Evolutionary conservation across 2,113 vertebrate genomes (phyloP).

Genomic region (Phoenicopterus ruber): DNA sequence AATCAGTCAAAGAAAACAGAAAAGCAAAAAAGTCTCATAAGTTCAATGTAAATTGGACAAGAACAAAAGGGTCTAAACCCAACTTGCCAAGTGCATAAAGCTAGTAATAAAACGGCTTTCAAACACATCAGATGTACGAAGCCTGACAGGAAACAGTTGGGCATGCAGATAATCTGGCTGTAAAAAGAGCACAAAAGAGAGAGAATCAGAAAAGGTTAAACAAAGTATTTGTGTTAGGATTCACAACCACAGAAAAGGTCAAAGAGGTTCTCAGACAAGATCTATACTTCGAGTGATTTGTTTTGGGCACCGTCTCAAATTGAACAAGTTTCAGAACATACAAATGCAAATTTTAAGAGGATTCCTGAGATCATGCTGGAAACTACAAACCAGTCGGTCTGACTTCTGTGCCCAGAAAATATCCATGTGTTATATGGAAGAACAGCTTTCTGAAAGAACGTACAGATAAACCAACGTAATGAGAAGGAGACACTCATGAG

Average conservation of each 20-base stretch:
- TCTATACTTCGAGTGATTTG: neutral
- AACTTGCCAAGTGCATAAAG: neutral
- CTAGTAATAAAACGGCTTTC: constrained; percentile 20
- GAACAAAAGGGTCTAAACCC: neutral
- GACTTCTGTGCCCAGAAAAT: neutral
- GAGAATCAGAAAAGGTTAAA: neutral
- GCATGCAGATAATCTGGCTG: neutral
- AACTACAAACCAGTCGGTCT: neutral
- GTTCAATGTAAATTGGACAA: neutral
- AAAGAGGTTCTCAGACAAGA: neutral
- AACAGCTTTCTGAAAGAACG: neutral
- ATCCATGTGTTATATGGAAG: neutral
- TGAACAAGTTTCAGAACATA: neutral
- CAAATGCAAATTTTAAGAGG: neutral
- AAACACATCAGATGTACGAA: neutral
- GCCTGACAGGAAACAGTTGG: constrained; percentile 29
- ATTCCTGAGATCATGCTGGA: neutral
- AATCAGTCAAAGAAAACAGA: neutral
- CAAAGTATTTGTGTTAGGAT: neutral
- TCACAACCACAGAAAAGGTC: neutral
- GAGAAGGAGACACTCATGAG: accelerated
- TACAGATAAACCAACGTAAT: neutral
- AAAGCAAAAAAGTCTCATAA: neutral
- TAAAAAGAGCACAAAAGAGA: neutral
- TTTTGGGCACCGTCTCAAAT: neutral